Evolutionary conservation across 2,797 vertebrate genomes (phyloP).

Genomic region (Tragelaphus oryx): DNA sequence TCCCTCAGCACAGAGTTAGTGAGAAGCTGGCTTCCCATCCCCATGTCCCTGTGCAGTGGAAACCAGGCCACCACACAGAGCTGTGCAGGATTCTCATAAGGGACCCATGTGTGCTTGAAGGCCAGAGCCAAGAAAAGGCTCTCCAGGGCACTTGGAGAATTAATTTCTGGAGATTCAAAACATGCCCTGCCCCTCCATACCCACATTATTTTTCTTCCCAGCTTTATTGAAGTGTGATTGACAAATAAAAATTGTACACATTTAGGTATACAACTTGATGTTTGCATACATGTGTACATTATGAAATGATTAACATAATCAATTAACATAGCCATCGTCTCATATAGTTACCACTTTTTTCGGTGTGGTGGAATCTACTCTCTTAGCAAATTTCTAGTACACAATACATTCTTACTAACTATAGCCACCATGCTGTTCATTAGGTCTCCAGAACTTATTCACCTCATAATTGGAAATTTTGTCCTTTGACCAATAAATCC

Average conservation of each 20-base stretch:
- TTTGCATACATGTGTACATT: not conserved
- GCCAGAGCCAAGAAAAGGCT: not conserved
- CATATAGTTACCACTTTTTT: not conserved
- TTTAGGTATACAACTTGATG: not conserved
- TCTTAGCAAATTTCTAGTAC: not conserved
- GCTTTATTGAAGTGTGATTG: not conserved
- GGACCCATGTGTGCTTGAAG: not conserved
- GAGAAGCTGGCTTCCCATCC: not conserved
- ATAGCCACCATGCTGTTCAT: not conserved
- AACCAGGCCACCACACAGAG: accelerated
- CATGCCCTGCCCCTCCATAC: not conserved
- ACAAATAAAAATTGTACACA: not conserved
- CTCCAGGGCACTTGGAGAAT: not conserved
- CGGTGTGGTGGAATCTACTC: not conserved
- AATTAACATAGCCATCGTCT: not conserved
- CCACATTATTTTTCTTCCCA: not conserved
- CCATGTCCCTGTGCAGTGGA: too few relatives aligned
- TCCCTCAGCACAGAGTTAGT: not conserved
- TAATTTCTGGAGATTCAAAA: not conserved
- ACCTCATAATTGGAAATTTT: not conserved
- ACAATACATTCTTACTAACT: not conserved
- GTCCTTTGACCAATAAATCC: not conserved
- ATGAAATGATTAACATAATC: not conserved
- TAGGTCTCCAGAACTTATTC: not conserved
- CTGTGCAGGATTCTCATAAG: not conserved